phyloP scores from a whole-genome alignment of 2,113 vertebrate species.

The Thunnus thynnus region DNA sequence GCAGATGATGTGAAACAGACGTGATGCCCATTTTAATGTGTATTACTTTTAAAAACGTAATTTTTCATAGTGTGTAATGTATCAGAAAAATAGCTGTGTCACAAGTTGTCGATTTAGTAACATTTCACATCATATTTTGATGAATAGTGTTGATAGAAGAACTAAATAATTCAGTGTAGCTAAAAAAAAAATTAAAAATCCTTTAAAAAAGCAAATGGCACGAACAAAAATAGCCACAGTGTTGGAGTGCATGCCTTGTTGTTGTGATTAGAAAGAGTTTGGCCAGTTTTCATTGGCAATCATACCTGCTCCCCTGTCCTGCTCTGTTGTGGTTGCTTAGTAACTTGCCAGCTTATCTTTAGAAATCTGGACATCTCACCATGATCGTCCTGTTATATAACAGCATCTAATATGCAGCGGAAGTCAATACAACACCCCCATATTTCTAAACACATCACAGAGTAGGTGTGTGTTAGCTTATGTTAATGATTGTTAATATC shows the following conservation, averaged over 20 bases:
- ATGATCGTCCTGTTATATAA: slow-evolving; percentile 71
- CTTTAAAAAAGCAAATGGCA: not conserved
- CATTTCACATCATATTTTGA: not conserved
- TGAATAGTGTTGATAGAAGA: not conserved
- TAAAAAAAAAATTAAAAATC: not conserved
- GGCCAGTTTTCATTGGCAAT: slow-evolving; percentile 47
- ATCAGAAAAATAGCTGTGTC: not conserved
- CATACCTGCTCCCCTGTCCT: slow-evolving; percentile 62
- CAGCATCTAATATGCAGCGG: slow-evolving; percentile 50
- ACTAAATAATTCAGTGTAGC: not conserved
- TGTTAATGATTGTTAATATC: slow-evolving; percentile 35
- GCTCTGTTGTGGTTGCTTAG: slow-evolving; percentile 75
- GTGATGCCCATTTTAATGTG: not conserved
- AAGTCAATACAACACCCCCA: slow-evolving; percentile 67
- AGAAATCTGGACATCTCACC: slow-evolving; percentile 77
- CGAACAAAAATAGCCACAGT: slow-evolving; percentile 43
- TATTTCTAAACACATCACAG: slow-evolving; percentile 65
- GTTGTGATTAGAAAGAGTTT: slow-evolving; percentile 58
- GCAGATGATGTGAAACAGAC: slow-evolving; percentile 21
- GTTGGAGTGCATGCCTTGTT: slow-evolving; percentile 39
- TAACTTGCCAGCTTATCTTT: slow-evolving; percentile 78
- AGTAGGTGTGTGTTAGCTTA: slow-evolving; percentile 48
- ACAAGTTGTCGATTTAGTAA: not conserved
- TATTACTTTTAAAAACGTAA: not conserved
- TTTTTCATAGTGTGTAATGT: not conserved